Percentiles rank a stretch among this genome's conserved stretches.
phyloP scores from a whole-genome alignment of 2,888 invertebrate genomes.

The Xylophagus ater region DNA sequence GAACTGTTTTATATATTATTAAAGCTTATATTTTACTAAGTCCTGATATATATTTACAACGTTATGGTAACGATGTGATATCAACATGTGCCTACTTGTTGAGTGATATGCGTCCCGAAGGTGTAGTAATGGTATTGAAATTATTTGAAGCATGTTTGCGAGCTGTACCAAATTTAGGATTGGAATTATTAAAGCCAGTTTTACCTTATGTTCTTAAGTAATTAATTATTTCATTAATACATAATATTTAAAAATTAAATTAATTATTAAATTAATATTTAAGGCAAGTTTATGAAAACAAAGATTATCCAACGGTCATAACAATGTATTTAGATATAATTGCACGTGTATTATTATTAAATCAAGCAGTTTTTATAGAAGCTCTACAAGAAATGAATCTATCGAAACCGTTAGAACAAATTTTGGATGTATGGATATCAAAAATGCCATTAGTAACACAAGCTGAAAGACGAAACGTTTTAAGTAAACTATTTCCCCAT shows the following conservation, averaged over 20 bases:
- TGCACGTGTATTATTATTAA: conserved; percentile 63
- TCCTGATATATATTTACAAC: conserved; percentile 64
- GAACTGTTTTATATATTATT: conserved; percentile 67
- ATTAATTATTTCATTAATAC: no score
- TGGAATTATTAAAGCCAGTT: conserved; percentile 55
- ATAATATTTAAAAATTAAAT: conserved; percentile 21
- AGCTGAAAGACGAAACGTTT: conserved; percentile 69
- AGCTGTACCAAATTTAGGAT: conserved; percentile 60
- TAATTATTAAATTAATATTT: background rate
- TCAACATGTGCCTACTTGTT: conserved; percentile 59
- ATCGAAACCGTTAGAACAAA: conserved; percentile 54
- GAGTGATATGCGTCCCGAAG: conserved; percentile 65
- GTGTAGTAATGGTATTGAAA: conserved; percentile 58
- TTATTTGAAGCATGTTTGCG: conserved; percentile 66
- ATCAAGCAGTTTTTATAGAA: conserved; percentile 52
- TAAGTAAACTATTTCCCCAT: conserved; percentile 49
- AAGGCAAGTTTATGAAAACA: conserved; percentile 55
- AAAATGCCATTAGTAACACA: conserved; percentile 69
- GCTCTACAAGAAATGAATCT: conserved; percentile 42
- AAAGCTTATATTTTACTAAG: conserved; percentile 74
- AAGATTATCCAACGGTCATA: conserved; percentile 62
- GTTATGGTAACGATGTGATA: conserved; percentile 59
- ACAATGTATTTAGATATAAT: conserved; percentile 68
- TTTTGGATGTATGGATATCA: conserved; percentile 68
- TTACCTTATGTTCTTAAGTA: conserved; percentile 50